Conservation (phyloP, 2,113 vertebrate genomes). For the Noctilio leporinus region DNA sequence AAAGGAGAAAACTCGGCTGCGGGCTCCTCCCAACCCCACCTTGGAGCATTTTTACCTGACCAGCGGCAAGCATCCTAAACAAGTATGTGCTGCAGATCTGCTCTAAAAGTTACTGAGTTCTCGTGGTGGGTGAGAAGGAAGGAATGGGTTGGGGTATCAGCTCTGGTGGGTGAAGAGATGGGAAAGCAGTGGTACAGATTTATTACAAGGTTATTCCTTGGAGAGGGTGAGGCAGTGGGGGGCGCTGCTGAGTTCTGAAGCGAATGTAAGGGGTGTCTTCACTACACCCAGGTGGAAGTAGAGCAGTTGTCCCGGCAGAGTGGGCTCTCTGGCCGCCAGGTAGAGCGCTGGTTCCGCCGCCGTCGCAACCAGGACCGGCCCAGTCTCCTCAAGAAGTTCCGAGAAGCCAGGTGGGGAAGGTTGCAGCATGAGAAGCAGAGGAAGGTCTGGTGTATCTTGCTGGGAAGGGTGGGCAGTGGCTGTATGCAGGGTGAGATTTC, state of each 20-base stretch:
- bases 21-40: conserved; percentile 82
- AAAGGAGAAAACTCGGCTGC: conserved; percentile 87
- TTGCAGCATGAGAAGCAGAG: not conserved
- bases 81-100: conserved; percentile 77
- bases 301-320: conserved; percentile 77
- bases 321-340: conserved; percentile 75
- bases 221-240: not conserved
- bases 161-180: not conserved
- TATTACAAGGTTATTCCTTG: not conserved
- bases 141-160: not conserved
- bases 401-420: conserved; percentile 87
- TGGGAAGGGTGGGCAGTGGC: not conserved
- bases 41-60: conserved; percentile 88
- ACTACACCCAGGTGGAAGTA: conserved; percentile 69
- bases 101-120: not conserved
- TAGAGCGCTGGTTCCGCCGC: conserved; percentile 94
- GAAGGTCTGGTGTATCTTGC: not conserved
- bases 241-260: not conserved
- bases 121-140: not conserved
- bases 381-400: conserved; percentile 93
- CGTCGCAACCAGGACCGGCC: conserved; percentile 91
- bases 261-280: not conserved
- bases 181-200: not conserved
- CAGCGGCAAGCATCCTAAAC: conserved; percentile 86
- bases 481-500: not conserved